These are phyloP conservation scores for Agrochola litura DNA, from an alignment of 2,888 invertebrate genomes.

Conservation along the genomic window DNA sequence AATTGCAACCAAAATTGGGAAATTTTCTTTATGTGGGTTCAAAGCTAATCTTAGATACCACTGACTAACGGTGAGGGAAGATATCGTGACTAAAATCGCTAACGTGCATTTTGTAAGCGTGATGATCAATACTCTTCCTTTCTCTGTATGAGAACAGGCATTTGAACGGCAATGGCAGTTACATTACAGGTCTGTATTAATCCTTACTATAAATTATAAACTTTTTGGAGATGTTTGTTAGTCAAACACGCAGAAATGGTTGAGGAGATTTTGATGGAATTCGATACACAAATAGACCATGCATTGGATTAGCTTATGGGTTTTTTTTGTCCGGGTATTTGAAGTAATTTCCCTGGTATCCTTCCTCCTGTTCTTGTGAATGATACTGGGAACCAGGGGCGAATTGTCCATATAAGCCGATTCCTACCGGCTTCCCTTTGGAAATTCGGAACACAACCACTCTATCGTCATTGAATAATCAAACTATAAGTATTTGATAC, in stretches of 20 bases:
- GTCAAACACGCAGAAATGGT: not conserved
- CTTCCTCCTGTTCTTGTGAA: not conserved
- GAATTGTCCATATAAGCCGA: too few species aligned
- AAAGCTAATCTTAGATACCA: slow-evolving; percentile 1
- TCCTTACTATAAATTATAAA: too few species aligned
- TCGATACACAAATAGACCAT: not conserved
- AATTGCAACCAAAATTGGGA: not conserved
- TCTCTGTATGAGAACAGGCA: too few species aligned
- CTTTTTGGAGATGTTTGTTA: not conserved
- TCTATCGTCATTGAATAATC: too few species aligned
- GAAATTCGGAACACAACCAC: too few species aligned
- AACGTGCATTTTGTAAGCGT: not conserved
- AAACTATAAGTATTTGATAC: too few species aligned
- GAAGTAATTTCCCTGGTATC: not conserved
- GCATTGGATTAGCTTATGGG: too few species aligned
- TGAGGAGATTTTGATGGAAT: not conserved
- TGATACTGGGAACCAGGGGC: too few species aligned
- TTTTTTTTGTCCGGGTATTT: not conserved
- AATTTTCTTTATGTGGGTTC: not conserved
- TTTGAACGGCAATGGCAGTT: not conserved
- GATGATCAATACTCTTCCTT: not conserved
- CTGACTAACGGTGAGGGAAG: not conserved
- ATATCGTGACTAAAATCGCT: slow-evolving; percentile 1
- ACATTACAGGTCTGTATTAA: not conserved
- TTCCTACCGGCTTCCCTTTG: too few species aligned